phyloP scores from a whole-genome alignment of 2,888 invertebrate genomes.

The Limulus polyphemus region DNA sequence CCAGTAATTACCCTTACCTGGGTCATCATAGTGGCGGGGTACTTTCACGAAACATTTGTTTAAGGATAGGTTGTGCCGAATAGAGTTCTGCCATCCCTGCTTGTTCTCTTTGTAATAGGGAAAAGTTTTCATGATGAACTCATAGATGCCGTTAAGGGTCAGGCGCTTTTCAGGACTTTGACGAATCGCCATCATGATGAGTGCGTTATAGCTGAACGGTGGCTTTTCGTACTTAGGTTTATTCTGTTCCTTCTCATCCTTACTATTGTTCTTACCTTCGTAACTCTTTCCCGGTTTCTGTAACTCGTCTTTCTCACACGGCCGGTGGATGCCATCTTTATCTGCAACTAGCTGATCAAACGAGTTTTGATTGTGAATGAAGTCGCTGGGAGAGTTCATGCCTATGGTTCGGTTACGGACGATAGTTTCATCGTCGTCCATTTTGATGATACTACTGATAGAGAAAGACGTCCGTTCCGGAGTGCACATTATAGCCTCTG shows the following conservation, averaged over 20 bases:
- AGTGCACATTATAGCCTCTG: constrained; percentile 6
- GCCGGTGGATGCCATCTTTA: no score
- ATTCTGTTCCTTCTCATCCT: no score
- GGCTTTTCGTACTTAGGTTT: constrained; percentile 80
- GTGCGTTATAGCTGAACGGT: constrained; percentile 93
- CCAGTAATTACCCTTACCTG: constrained; percentile 99
- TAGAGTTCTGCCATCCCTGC: constrained; percentile 99
- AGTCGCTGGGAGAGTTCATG: no score
- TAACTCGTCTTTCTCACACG: no score
- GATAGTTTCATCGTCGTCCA: constrained; percentile 12
- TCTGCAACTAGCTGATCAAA: no score
- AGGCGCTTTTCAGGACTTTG: constrained; percentile 85
- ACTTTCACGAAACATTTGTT: constrained; percentile 99
- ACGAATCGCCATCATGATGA: constrained; percentile 99
- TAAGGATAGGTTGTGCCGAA: constrained; percentile 87
- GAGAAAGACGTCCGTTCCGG: constrained; percentile 22
- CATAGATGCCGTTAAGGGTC: constrained; percentile 92
- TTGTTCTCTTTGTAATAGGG: constrained; percentile 97
- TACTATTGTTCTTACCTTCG: no score
- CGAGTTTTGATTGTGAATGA: no score
- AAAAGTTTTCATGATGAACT: constrained; percentile 96
- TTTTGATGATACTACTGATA: constrained; percentile 21
- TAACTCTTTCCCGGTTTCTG: no score
- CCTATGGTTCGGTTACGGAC: no score
- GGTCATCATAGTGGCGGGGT: constrained; percentile 94